Percentiles rank a stretch among this genome's conserved stretches.
phyloP scores from a whole-genome alignment of 2,797 vertebrate species.

The Potorous gilbertii region DNA sequence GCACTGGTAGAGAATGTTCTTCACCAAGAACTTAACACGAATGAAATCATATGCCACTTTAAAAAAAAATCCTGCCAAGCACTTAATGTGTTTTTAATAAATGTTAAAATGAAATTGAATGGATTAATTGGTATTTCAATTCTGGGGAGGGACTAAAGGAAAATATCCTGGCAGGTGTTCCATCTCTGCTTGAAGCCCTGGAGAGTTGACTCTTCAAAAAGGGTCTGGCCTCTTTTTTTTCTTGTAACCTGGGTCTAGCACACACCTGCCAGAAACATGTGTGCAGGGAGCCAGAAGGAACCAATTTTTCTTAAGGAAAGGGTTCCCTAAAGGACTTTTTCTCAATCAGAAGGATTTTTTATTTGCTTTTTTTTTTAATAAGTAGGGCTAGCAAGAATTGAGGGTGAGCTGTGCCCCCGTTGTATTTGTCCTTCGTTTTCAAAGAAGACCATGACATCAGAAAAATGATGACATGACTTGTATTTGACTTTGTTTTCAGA shows the following conservation, averaged over 20 bases:
- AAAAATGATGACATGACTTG: no score
- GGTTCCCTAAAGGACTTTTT: constrained; percentile 25
- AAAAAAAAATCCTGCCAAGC: not conserved
- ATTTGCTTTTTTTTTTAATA: not conserved
- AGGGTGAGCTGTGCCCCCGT: not conserved
- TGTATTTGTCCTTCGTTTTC: no score
- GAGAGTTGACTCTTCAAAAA: not conserved
- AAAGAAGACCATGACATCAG: no score
- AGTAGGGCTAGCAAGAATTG: constrained; percentile 8
- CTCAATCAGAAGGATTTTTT: not conserved
- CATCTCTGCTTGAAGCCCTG: not conserved
- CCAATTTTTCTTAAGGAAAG: not conserved
- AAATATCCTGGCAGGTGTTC: not conserved
- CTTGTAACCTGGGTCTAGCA: not conserved
- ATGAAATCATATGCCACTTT: not conserved
- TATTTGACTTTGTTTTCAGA: no score
- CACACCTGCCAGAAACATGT: not conserved
- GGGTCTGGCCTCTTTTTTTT: not conserved
- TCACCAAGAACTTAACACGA: not conserved
- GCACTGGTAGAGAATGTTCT: not conserved
- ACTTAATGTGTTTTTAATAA: not conserved
- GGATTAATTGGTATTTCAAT: not conserved
- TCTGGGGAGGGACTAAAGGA: not conserved
- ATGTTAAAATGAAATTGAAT: not conserved
- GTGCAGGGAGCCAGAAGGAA: not conserved